Conservation (phyloP, 2,797 vertebrate genomes). For the Chelonia mydas region DNA sequence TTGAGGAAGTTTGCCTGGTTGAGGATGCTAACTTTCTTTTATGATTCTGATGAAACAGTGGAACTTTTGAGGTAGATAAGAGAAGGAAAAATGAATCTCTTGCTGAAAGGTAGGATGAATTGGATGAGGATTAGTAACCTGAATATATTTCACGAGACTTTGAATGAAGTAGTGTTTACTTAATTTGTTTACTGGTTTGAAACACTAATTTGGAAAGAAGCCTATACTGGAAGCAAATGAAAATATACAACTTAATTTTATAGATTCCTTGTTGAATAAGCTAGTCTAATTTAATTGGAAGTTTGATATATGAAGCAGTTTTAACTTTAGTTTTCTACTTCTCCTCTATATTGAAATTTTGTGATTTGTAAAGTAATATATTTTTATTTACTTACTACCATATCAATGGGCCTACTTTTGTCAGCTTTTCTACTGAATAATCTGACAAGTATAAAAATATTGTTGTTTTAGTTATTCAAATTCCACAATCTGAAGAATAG, state of each 20-base stretch:
- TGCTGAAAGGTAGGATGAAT: background rate
- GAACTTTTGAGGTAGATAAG: background rate
- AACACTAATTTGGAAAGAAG: background rate
- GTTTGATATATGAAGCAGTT: background rate
- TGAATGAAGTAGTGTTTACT: background rate
- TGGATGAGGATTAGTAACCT: background rate
- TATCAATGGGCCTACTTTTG: background rate
- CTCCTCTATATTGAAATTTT: background rate
- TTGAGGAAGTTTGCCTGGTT: background rate
- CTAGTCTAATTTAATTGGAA: background rate
- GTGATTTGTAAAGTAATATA: background rate
- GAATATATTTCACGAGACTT: background rate
- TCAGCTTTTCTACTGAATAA: background rate
- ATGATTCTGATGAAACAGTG: background rate
- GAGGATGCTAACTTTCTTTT: background rate
- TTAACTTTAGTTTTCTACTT: background rate
- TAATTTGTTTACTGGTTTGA: background rate
- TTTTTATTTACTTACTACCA: background rate
- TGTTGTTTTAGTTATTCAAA: background rate
- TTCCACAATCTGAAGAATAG: background rate
- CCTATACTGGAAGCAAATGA: background rate
- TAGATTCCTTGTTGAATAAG: background rate
- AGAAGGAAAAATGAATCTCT: background rate
- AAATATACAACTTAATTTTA: background rate
- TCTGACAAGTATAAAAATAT: background rate